Base-by-base conservation (phyloP, 1,140 invertebrate species). In the Armadillidium nasatum region DNA sequence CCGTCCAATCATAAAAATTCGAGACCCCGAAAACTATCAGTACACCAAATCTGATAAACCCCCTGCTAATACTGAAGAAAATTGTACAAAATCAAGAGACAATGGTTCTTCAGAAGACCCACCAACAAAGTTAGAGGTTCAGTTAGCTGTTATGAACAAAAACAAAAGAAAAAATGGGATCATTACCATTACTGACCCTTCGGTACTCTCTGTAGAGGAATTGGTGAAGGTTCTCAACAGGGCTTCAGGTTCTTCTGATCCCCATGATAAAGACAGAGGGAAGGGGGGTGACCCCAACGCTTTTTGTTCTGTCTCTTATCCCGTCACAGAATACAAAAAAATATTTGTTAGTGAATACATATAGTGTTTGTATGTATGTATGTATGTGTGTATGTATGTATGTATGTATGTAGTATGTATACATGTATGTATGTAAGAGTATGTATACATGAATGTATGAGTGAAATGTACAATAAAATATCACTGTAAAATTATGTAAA, bases 121-220 rank as follows among this genome's bases (percentile, higher is more conserved):
- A 67, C 21, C 70, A 68, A 33, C 70, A 46, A 23, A 33, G 77
- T 11, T 33, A 33, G 33, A 6, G 33, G 68, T 81, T 66, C 77
- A 78, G 50, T 76, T 81, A 21, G 77, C 80, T 10, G 71, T 81
- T 19, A 75, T 81, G 73, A 76, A 81, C 44, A 81, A 79, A 46
- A 50, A 33, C 1, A 74, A 76, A 3, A 66, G 80, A 19, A 76
- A 77, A 60, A 81, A 81, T 66, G 80, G 80, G 15, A 81, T 81
- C 71, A 79, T 81, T 44, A 81, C 80, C 19, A 81, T 81, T 21
- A 75, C 75, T 45, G 80, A 81, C 44, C 80, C 80, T 1, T 81
- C 80, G 10, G 80, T 76, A 19, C 66, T 81, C 19, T 81, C 80
- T 2, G 80, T 81, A 0, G 77, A 79, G 69, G 80, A 81, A 50